Conservation (phyloP, 2,113 vertebrate species). For the Vulpes lagopus region DNA sequence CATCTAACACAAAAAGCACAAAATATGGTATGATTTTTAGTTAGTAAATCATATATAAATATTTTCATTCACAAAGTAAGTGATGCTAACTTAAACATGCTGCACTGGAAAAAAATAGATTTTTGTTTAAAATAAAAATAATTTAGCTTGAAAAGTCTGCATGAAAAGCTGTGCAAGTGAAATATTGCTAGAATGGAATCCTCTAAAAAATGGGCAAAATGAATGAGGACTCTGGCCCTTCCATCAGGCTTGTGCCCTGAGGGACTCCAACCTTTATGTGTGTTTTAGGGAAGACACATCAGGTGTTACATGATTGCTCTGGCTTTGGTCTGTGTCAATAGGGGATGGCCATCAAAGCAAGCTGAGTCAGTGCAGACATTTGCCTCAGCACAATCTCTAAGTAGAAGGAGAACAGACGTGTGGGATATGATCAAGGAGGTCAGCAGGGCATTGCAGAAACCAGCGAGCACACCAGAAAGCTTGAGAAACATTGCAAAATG, state of each 20-base stretch:
- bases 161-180: neutral
- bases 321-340: neutral
- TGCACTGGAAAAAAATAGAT: neutral
- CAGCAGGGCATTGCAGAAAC: neutral
- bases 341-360: too few relatives aligned
- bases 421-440: neutral
- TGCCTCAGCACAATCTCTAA: neutral
- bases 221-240: neutral
- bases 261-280: neutral
- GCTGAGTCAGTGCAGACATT: neutral
- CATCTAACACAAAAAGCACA: neutral
- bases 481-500: neutral
- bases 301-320: neutral
- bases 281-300: neutral
- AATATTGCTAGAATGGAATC: neutral
- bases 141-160: conserved; percentile 19
- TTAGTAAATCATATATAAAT: neutral
- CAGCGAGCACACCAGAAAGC: neutral
- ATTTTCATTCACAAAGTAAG: conserved; percentile 29
- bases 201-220: neutral
- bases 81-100: neutral
- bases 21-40: neutral
- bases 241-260: neutral
- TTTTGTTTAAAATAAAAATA: conserved; percentile 20
- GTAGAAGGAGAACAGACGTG: neutral